These are phyloP conservation scores for Agraylea sexmaculata DNA, from an alignment of 1,140 invertebrate species.

Conservation along the genomic window DNA sequence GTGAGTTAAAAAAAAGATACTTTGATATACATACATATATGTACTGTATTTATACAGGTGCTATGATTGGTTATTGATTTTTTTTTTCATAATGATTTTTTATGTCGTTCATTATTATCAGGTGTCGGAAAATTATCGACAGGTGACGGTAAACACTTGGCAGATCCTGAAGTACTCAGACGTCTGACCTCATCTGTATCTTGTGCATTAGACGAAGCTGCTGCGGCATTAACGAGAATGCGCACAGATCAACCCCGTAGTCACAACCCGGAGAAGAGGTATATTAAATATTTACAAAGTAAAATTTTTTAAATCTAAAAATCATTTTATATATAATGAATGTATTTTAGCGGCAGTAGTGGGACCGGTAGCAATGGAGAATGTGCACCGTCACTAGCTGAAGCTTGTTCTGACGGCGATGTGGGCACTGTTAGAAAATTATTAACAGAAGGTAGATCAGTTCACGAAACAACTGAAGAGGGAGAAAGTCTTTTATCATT, in stretches of 20 bases:
- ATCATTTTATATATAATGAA: neutral
- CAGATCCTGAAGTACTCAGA: conserved; percentile 69
- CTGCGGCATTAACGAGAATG: conserved; percentile 89
- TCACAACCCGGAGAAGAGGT: conserved; percentile 36
- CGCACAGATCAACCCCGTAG: conserved; percentile 55
- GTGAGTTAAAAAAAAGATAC: too few species aligned
- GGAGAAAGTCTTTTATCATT: conserved; percentile 84
- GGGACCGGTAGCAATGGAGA: conserved; percentile 27
- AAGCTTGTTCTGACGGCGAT: conserved; percentile 87
- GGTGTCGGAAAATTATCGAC: conserved; percentile 67
- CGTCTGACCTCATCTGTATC: conserved; percentile 80
- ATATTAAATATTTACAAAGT: neutral
- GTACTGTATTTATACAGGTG: neutral
- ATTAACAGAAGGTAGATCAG: conserved; percentile 77
- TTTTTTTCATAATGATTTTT: conserved; percentile 2
- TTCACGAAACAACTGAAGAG: conserved; percentile 87
- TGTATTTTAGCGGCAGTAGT: conserved; percentile 14
- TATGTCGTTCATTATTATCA: conserved; percentile 25
- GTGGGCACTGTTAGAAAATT: conserved; percentile 79
- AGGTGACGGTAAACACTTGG: conserved; percentile 66
- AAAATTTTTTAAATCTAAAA: neutral
- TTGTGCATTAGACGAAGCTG: conserved; percentile 90
- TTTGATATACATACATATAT: too few species aligned
- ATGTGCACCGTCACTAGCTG: conserved; percentile 55
- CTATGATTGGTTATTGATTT: conserved; percentile 1